Base-by-base conservation (phyloP, 2,888 invertebrate species). In the Monochamus alternatus region DNA sequence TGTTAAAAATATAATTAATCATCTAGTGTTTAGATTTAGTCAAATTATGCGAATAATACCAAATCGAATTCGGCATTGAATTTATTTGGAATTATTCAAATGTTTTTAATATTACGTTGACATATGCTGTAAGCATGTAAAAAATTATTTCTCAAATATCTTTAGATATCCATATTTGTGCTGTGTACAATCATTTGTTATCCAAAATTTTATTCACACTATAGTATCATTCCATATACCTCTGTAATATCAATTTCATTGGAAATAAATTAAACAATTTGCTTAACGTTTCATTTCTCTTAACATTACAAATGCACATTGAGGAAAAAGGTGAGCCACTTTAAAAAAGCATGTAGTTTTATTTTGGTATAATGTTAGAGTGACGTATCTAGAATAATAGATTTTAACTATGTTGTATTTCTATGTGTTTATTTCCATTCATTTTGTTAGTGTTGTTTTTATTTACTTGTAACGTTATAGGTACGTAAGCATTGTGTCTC, bases 251-350 rank as follows among this genome's bases (percentile, higher is more conserved):
- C 78, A 79, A 85, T 84, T 86, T 85, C 83, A 84, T 85, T 85
- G 83, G 82, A 81, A 87, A 86, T 86, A 86, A 86, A 87, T 82
- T 78, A 82, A 86, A 85, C 84, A 84, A 85, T 86, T 87, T 86
- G 85, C 85, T 86, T 85, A 85, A 81, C 47, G 31, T 64, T 71
- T 58, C 64, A 59, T 60, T 71, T 75, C 59, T 63, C 55, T 44
- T 38, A 67, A 31, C 30, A 31, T 63, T 8, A 43, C 44, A 38
- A 60, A 74, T 62, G 43, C 67, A 62, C 55, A 63, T 64, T 30
- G 10, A 31, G 74, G 74, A 69, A 58, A 64, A 58, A 74, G 74
- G 74, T 74, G 69, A 74, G 74, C 71, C 4, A 71, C 32, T 51
- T 71, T 71, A 32, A 59, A 9, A 63, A 59, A 71, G 70, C 71